A percentile compares a stretch with the other conserved stretches of the same genome.
Conservation (phyloP, 2,888 invertebrate species). For the Drosophila picticornis region DNA sequence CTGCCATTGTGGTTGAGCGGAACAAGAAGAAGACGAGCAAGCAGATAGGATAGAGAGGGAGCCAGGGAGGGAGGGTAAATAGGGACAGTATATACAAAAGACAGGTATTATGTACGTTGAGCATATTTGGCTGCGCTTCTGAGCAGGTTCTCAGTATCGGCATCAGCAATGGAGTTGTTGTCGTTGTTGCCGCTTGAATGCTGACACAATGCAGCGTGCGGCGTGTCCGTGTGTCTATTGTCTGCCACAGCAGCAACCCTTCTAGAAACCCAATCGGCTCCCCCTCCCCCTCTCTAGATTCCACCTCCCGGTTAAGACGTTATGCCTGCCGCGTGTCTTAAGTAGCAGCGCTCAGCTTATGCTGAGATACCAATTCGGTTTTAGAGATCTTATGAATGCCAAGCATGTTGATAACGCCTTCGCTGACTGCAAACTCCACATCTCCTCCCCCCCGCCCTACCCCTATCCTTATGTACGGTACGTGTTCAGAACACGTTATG, state of each 20-base stretch:
- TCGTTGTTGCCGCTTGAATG: constrained; percentile 63
- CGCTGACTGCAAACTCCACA: constrained; percentile 11
- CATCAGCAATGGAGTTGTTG: constrained; percentile 5
- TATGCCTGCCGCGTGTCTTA: constrained; percentile 51
- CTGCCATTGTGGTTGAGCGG: constrained; percentile 27
- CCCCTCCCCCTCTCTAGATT: not conserved
- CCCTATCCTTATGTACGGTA: constrained; percentile 44
- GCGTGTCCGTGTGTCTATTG: constrained; percentile 36
- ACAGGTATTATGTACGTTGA: constrained; percentile 71
- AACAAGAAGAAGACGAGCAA: not conserved
- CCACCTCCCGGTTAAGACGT: not conserved
- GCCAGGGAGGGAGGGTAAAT: not conserved
- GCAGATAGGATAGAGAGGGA: not conserved
- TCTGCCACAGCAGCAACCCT: constrained; percentile 31
- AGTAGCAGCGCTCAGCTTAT: constrained; percentile 68
- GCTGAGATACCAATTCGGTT: constrained; percentile 54
- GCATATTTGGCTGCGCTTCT: constrained; percentile 70
- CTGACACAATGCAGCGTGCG: constrained; percentile 54
- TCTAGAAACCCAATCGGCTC: not conserved
- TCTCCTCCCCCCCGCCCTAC: accelerated
- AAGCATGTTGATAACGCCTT: constrained; percentile 73
- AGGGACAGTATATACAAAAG: constrained; percentile 58
- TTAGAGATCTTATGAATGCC: constrained; percentile 75
- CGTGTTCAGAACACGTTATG: constrained; percentile 74
- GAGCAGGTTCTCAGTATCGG: constrained; percentile 60